A percentile compares a stretch with the other conserved stretches of the same genome.
These are phyloP conservation scores for Lasioglossum malachurum DNA, from an alignment of 2,888 invertebrate genomes.

Conservation along the genomic window DNA sequence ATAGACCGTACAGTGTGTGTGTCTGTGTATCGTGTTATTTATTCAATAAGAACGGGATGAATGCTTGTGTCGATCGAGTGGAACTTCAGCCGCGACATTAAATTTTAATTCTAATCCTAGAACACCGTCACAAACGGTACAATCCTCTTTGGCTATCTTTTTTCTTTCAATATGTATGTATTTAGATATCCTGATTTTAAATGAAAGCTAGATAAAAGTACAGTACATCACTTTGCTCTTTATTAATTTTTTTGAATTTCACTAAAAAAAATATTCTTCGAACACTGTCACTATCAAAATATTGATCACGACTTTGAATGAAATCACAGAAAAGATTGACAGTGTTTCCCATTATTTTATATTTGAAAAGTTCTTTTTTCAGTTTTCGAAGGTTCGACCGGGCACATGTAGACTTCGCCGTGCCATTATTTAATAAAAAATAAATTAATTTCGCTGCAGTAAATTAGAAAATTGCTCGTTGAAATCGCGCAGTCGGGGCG, in stretches of 20 bases:
- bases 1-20: constrained; percentile 9
- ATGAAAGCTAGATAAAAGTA: not conserved
- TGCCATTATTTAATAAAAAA: not conserved
- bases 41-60: not conserved
- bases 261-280: not conserved
- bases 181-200: not conserved
- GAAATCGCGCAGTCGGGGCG: constrained; percentile 40
- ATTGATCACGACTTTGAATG: not conserved
- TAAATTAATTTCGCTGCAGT: not conserved
- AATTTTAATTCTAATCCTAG: not conserved
- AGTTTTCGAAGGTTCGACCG: not conserved
- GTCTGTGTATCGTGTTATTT: constrained; percentile 6
- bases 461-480: constrained; percentile 8
- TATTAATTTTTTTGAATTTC: too few relatives aligned
- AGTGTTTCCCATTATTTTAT: not conserved
- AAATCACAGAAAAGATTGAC: not conserved
- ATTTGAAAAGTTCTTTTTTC: not conserved
- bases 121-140: not conserved
- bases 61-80: not conserved
- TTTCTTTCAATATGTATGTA: not conserved
- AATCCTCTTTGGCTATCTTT: not conserved
- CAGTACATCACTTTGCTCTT: too few relatives aligned
- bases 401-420: not conserved
- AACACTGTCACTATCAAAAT: not conserved
- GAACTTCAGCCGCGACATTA: too few relatives aligned